phyloP scores from a whole-genome alignment of 2,888 invertebrate genomes.

The Lasioglossum oenotherae region DNA sequence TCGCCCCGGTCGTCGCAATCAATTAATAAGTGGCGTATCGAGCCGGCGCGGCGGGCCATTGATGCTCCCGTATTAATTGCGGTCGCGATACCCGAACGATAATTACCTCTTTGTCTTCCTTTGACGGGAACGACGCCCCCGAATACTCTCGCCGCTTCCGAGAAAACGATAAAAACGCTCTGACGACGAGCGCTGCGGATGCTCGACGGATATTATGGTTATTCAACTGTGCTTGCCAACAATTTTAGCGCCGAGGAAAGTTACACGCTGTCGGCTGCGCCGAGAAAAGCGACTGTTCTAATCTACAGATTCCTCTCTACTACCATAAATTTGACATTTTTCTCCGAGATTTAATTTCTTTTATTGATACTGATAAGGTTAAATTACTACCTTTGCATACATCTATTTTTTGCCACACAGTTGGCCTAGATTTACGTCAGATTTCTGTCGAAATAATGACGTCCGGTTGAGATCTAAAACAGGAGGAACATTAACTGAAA shows the following conservation, averaged over 20 bases:
- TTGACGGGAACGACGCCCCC: conserved; percentile 28
- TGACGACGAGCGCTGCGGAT: background rate
- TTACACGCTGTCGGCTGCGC: background rate
- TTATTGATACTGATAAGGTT: background rate
- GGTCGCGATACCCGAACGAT: conserved; percentile 48
- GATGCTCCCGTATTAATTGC: conserved; percentile 59
- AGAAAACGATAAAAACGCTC: conserved; percentile 3
- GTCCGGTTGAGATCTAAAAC: background rate
- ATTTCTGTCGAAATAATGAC: background rate
- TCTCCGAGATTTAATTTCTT: background rate
- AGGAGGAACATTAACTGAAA: background rate
- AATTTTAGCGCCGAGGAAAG: background rate
- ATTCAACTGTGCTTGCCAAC: background rate
- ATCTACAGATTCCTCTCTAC: background rate
- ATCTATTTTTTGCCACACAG: background rate
- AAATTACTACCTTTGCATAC: background rate
- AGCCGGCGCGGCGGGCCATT: conserved; percentile 22
- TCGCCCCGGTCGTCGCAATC: conserved; percentile 44
- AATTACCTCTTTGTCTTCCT: conserved; percentile 61
- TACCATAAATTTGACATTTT: background rate
- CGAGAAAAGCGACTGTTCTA: background rate
- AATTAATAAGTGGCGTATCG: conserved; percentile 65
- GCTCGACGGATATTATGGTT: background rate
- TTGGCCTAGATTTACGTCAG: background rate
- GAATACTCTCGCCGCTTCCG: conserved; percentile 19